Evolutionary conservation across 2,113 vertebrate genomes (phyloP).

Genomic region (Cyanoderma ruficeps): DNA sequence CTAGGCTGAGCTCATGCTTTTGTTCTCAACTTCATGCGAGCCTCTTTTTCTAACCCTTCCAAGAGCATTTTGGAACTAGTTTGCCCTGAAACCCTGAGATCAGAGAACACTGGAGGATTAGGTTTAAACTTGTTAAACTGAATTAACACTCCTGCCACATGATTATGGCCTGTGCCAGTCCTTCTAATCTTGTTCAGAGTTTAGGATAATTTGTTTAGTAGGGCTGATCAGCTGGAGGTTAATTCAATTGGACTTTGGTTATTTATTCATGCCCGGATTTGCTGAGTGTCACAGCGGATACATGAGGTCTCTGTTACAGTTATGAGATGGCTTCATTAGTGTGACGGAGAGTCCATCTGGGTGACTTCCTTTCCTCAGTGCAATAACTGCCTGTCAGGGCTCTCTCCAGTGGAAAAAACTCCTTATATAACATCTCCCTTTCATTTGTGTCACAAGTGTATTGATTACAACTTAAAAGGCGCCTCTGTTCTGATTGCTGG

Average conservation of each 20-base stretch:
- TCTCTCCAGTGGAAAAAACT: conserved; percentile 25
- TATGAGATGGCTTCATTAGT: conserved; percentile 68
- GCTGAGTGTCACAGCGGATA: conserved; percentile 72
- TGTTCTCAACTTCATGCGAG: neutral
- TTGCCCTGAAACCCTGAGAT: conserved; percentile 41
- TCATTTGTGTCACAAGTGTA: conserved; percentile 10
- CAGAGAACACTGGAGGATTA: conserved; percentile 19
- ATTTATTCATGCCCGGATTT: conserved; percentile 75
- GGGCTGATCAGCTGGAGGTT: conserved; percentile 75
- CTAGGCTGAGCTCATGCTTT: neutral
- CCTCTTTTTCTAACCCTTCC: neutral
- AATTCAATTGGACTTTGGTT: conserved; percentile 78
- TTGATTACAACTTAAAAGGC: conserved; percentile 29
- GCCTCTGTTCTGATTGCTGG: neutral
- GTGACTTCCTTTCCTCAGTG: conserved; percentile 20
- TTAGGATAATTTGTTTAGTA: conserved; percentile 77
- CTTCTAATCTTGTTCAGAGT: conserved; percentile 73
- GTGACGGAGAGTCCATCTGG: conserved; percentile 38
- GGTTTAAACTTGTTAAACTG: conserved; percentile 70
- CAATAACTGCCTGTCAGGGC: conserved; percentile 26
- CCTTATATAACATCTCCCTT: conserved; percentile 12
- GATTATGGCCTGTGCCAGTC: conserved; percentile 49
- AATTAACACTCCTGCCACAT: conserved; percentile 56
- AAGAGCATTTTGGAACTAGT: conserved; percentile 9
- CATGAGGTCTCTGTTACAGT: conserved; percentile 68